phyloP scores from a whole-genome alignment of 2,888 invertebrate species.

The Drosophila subsilvestris region DNA sequence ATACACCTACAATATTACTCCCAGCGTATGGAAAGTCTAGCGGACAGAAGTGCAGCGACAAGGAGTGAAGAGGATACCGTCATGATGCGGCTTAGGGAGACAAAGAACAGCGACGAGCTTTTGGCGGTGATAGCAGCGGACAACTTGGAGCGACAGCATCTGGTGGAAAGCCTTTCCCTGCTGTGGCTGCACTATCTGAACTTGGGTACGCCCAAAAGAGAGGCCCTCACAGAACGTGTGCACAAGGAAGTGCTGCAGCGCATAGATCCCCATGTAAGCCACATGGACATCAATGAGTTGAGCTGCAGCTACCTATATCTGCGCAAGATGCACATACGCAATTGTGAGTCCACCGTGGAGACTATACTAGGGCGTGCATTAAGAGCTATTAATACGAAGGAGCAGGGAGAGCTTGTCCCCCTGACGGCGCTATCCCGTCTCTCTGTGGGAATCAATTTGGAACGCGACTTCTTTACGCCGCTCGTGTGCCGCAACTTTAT shows the following conservation, averaged over 20 bases:
- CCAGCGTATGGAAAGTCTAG: background rate
- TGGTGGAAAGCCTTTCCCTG: slow-evolving; percentile 31
- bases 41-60: background rate
- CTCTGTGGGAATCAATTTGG: slow-evolving; percentile 83
- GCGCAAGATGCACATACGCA: slow-evolving; percentile 84
- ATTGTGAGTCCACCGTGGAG: slow-evolving; percentile 79
- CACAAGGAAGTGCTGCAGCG: slow-evolving; percentile 52
- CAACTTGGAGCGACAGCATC: slow-evolving; percentile 1
- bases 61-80: background rate
- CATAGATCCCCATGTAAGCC: slow-evolving; percentile 72
- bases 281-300: slow-evolving; percentile 82
- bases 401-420: slow-evolving; percentile 66
- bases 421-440: slow-evolving; percentile 84
- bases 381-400: slow-evolving; percentile 63
- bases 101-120: slow-evolving; percentile 3
- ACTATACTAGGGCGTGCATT: slow-evolving; percentile 77
- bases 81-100: background rate
- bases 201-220: slow-evolving; percentile 5
- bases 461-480: slow-evolving; percentile 83
- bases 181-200: slow-evolving; percentile 67
- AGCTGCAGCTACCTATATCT: slow-evolving; percentile 85
- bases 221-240: slow-evolving; percentile 23
- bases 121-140: background rate
- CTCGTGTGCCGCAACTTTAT: slow-evolving; percentile 82
- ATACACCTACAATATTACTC: background rate